These are phyloP conservation scores for Dipodomys stephensi DNA, from an alignment of 2,113 vertebrate genomes.

Conservation along the genomic window DNA sequence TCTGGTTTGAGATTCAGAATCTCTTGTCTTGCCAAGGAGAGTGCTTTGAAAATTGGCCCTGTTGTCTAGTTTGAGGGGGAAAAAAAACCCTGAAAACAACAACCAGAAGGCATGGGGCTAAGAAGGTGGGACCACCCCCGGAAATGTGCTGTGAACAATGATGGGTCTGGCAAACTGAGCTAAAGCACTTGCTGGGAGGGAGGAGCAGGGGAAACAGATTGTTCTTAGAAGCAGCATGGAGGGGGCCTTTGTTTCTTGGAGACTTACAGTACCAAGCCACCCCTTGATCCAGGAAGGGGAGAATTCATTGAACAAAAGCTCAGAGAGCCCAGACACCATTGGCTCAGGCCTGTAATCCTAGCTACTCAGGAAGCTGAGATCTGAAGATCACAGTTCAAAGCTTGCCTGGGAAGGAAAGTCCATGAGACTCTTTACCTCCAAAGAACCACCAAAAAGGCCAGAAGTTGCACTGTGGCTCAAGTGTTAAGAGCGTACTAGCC, in stretches of 20 bases:
- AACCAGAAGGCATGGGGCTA: neutral
- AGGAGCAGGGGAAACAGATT: neutral
- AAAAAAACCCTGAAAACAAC: too few species aligned
- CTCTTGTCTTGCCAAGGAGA: neutral
- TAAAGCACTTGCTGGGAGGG: neutral
- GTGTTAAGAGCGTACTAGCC: too few species aligned
- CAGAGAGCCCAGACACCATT: neutral
- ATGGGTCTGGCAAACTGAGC: neutral
- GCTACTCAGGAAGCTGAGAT: neutral
- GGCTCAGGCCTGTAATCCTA: neutral
- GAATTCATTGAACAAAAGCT: neutral
- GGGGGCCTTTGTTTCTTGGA: neutral
- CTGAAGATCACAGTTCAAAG: too few species aligned
- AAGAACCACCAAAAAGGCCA: too few species aligned
- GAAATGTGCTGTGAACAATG: neutral
- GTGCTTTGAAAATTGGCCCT: neutral
- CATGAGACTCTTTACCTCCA: too few species aligned
- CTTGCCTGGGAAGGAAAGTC: too few species aligned
- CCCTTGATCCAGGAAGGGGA: neutral
- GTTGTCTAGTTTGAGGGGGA: neutral
- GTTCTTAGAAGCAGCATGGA: fast-evolving
- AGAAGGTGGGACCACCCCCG: neutral
- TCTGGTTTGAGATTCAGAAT: neutral
- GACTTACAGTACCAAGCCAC: neutral
- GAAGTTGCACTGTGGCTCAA: too few species aligned